Conservation (phyloP, 2,113 vertebrate genomes). For the Cynocephalus volans region DNA sequence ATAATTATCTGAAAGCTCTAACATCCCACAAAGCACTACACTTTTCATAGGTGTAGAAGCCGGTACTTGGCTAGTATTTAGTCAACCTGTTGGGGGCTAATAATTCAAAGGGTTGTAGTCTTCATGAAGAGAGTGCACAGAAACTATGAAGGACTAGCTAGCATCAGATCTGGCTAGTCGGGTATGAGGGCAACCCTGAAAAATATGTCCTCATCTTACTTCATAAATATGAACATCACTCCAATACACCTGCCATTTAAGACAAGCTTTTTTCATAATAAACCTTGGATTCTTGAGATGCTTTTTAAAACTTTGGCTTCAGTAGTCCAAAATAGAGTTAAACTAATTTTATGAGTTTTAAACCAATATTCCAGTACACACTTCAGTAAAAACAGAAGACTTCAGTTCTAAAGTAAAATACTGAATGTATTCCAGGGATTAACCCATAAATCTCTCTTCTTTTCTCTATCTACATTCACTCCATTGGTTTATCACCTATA, state of each 20-base stretch:
- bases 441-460: not conserved
- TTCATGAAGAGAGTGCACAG: not conserved
- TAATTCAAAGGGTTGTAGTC: not conserved
- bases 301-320: not conserved
- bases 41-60: not conserved
- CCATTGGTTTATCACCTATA: not conserved
- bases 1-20: not conserved
- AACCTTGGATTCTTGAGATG: not conserved
- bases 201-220: not conserved
- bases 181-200: rapidly evolving
- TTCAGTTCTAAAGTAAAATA: not conserved
- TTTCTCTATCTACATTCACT: not conserved
- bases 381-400: not conserved
- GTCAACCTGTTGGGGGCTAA: not conserved
- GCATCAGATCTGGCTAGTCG: not conserved
- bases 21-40: not conserved
- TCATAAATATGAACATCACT: not conserved
- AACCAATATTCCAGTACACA: not conserved
- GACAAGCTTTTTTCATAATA: not conserved
- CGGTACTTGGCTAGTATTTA: not conserved
- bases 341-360: not conserved
- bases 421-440: not conserved
- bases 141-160: not conserved
- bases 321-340: not conserved
- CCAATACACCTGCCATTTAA: not conserved